Evolutionary conservation across 1,140 invertebrate genomes (phyloP), one percentile per base, ranked within the genome.

Genomic region (Lithobius niger): DNA sequence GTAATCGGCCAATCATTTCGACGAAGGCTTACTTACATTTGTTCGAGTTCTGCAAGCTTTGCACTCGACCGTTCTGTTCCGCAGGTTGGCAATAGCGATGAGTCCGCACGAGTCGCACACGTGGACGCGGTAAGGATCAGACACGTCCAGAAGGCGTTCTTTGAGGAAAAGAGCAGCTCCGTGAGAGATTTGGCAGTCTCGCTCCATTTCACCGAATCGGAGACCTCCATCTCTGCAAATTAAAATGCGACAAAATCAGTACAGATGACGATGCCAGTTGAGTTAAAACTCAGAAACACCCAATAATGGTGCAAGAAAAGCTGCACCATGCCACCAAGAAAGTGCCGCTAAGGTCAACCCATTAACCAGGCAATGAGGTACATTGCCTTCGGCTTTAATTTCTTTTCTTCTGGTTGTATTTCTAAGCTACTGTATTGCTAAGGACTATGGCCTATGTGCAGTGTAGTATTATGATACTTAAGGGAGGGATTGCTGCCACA

Each of bases 171-270:
- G 95, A 0, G 96, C 94, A 1, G 95, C 94, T 31, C 95, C 95
- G 66, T 99, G 96, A 57, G 95, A 89, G 66, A 99, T 99, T 76
- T 99, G 95, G 79, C 95, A 99, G 82, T 99, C 95, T 51, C 95
- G 89, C 71, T 99, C 95, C 95, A 99, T 99, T 70, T 99, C 95
- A 61, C 96, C 95, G 68, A 99, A 99, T 79, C 96, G 91, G 55
- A 99, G 74, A 58, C 95, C 95, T 64, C 95, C 95, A 73, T 99
- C 95, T 62, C 94, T 86, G 63, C 26, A 67, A 62, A 47, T 44
- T 43, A 54, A 54, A 56, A 54, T n/a, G 24, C 21, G 57, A 43
- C 52, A 31, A 15, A 2, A 24, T 28, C 22, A 60, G 16, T n/a
- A 4, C 52, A 21, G 27, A 19, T 40, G 4, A n/a, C 16, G 54